Evolutionary conservation across 2,888 invertebrate species (phyloP).

Genomic region (Drosophila colorata): DNA sequence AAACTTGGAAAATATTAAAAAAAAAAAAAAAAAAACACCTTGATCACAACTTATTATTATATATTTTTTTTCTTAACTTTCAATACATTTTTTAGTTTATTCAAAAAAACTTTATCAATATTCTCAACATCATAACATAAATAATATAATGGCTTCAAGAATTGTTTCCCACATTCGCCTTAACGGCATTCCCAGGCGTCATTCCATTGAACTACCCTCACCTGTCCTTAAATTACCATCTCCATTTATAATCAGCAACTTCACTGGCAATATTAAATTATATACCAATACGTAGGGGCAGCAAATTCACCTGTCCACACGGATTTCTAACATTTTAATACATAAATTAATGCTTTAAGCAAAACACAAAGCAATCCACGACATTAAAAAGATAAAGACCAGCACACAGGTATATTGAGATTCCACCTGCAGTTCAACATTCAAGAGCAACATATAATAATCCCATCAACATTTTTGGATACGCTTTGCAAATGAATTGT

Average conservation of each 20-base stretch:
- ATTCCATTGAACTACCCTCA: slow-evolving; percentile 14
- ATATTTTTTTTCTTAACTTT: too few relatives aligned
- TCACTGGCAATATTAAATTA: slow-evolving; percentile 46
- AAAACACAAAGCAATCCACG: slow-evolving; percentile 62
- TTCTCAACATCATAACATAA: too few relatives aligned
- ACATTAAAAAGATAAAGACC: slow-evolving; percentile 77
- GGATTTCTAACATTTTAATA: slow-evolving; percentile 79
- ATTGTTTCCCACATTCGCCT: slow-evolving; percentile 17
- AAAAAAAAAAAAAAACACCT: too few relatives aligned
- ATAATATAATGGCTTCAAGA: background rate
- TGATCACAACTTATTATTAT: too few relatives aligned
- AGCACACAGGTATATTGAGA: slow-evolving; percentile 38
- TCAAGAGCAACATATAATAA: slow-evolving; percentile 76
- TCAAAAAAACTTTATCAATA: too few relatives aligned
- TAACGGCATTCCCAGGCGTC: slow-evolving; percentile 20
- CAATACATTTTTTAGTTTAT: too few relatives aligned
- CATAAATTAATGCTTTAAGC: slow-evolving; percentile 73
- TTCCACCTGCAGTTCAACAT: slow-evolving; percentile 60
- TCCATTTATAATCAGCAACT: slow-evolving; percentile 42
- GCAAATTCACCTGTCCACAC: slow-evolving; percentile 77
- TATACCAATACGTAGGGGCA: slow-evolving; percentile 23
- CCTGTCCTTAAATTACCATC: slow-evolving; percentile 46
- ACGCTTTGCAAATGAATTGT: slow-evolving; percentile 79
- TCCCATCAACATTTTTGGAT: slow-evolving; percentile 82
- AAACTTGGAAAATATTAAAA: too few relatives aligned